These are phyloP conservation scores for Elysia chlorotica DNA, from an alignment of 1,140 invertebrate genomes.

Conservation along the genomic window DNA sequence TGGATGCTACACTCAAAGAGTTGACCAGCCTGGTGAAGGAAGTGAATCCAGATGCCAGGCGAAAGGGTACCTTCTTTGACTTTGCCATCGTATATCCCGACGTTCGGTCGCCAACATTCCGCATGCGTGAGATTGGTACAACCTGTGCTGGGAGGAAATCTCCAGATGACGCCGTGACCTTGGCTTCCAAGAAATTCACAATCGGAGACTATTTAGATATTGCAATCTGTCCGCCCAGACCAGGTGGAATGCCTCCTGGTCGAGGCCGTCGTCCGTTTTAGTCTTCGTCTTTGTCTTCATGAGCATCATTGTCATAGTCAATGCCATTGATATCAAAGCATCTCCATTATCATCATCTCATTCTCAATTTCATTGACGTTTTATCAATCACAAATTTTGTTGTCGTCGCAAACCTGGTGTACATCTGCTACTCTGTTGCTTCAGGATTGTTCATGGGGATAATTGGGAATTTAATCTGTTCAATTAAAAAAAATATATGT, in stretches of 20 bases:
- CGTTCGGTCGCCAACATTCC: conserved; percentile 76
- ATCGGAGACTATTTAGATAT: conserved; percentile 96
- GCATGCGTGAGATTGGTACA: conserved; percentile 91
- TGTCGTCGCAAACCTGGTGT: too few species aligned
- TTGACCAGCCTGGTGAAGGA: conserved; percentile 94
- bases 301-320: too few species aligned
- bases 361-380: too few species aligned
- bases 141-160: conserved; percentile 88
- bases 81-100: conserved; percentile 96
- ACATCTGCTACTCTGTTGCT: too few species aligned
- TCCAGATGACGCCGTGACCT: conserved; percentile 66
- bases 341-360: too few species aligned
- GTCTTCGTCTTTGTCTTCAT: too few species aligned
- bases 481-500: too few species aligned
- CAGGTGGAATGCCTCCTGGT: conserved; percentile 24
- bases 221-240: conserved; percentile 83
- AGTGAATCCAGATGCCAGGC: conserved; percentile 94
- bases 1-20: conserved; percentile 96
- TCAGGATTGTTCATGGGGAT: too few species aligned
- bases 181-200: conserved; percentile 58
- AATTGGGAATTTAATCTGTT: too few species aligned
- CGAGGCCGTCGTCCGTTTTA: conserved; percentile 39
- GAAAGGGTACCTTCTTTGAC: conserved; percentile 97
- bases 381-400: too few species aligned
- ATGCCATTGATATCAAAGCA: too few species aligned